Evolutionary conservation across 2,888 invertebrate genomes (phyloP).

Genomic region (Nipponacmea schrenckii): DNA sequence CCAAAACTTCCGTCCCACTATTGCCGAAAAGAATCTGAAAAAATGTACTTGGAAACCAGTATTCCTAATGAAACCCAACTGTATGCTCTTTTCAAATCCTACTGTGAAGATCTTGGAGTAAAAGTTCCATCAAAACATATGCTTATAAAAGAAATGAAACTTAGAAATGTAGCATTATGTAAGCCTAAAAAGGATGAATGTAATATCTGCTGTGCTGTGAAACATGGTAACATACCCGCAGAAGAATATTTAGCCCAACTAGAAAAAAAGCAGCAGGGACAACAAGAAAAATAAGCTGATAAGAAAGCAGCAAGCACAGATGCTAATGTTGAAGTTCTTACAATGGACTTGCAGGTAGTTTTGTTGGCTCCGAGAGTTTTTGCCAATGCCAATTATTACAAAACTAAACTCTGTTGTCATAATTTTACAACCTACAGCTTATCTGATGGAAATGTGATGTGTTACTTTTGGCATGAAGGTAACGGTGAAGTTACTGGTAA

Average conservation of each 20-base stretch:
- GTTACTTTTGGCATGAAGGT: slow-evolving; percentile 23
- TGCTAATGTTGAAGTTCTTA: neutral
- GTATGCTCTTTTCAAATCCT: neutral
- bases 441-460: slow-evolving; percentile 8
- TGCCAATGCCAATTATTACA: slow-evolving; percentile 20
- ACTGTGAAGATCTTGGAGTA: neutral
- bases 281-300: slow-evolving; percentile 11
- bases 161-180: slow-evolving; percentile 9
- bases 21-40: neutral
- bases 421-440: slow-evolving; percentile 20
- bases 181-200: slow-evolving; percentile 22
- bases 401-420: slow-evolving; percentile 19
- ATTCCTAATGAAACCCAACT: neutral
- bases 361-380: slow-evolving; percentile 13
- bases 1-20: slow-evolving; percentile 16
- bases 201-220: neutral
- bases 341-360: slow-evolving; percentile 19
- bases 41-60: neutral
- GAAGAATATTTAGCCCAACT: neutral
- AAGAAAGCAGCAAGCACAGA: slow-evolving; percentile 9
- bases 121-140: neutral
- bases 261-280: neutral
- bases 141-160: neutral
- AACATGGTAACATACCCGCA: no score
- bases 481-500: slow-evolving; percentile 15